Evolutionary conservation across 2,888 invertebrate species (phyloP), one percentile per base, ranked within the genome.

Genomic region (Tholera decimalis): DNA sequence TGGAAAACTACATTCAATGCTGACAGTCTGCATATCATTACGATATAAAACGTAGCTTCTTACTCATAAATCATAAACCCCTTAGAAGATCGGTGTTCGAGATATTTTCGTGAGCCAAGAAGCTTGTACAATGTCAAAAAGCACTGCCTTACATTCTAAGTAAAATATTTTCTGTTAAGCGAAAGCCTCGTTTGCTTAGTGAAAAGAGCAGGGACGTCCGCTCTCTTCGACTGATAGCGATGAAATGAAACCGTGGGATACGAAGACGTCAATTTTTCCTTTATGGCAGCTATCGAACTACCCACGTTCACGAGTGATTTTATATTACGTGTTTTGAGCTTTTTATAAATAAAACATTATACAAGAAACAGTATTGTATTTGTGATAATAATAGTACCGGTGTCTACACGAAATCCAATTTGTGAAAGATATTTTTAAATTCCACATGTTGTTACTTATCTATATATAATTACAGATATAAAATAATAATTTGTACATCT

Each of bases 141-240:
- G 91, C 94, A 95, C 95, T 95, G 95, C 95, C 95, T 94, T 95
- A 94, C 88, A 90, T 90, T 89, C 85, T 94, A 93, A 92, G 93
- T 92, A 90, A 88, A 68, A 60, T 72, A 62, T 74, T 89, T 88
- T 88, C 84, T 85, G 87, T 88, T 89, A 87, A 85, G 87, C 86
- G 84, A 86, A 84, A 78, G 84, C 80, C 82, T 88, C 79, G 80
- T 82, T 81, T 80, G 84, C 85, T 84, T 83, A 75, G 75, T 79
- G 83, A 71, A 75, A 72, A 80, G 77, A 75, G 78, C 76, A 79
- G 78, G 84, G 83, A 89, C 88, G 89, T 89, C 89, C 83, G 85
- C 82, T 84, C 88, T 79, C 84, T 83, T 85, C 84, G 88, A 86
- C 83, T 82, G 88, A 82, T 86, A 80, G 85, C 83, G 88, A 83